phyloP scores from a whole-genome alignment of 2,888 invertebrate genomes.

The Ischnus inquisitorius region DNA sequence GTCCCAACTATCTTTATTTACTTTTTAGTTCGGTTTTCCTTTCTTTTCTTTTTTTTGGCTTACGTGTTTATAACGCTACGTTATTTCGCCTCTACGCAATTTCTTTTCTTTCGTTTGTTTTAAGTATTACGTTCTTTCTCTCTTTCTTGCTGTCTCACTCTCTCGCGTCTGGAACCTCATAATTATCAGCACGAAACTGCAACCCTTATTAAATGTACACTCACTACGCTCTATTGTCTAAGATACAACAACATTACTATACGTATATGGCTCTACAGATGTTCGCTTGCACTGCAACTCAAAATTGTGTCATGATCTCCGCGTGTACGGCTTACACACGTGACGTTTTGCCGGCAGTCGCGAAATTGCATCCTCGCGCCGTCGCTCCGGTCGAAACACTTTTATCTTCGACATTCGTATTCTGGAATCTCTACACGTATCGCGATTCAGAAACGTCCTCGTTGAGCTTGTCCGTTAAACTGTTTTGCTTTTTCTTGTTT shows the following conservation, averaged over 20 bases:
- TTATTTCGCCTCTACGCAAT: constrained; percentile 47
- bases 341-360: constrained; percentile 26
- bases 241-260: constrained; percentile 85
- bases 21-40: constrained; percentile 43
- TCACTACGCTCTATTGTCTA: constrained; percentile 81
- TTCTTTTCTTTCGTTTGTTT: constrained; percentile 2
- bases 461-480: constrained; percentile 33
- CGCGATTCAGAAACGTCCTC: constrained; percentile 29
- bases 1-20: constrained; percentile 46
- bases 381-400: constrained; percentile 6
- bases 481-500: constrained; percentile 27
- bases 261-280: constrained; percentile 86
- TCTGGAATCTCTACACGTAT: constrained; percentile 2
- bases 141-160: constrained; percentile 60
- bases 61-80: constrained; percentile 44
- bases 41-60: constrained; percentile 72
- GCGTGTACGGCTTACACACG: constrained; percentile 57
- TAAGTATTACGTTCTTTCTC: constrained; percentile 35
- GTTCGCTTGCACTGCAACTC: constrained; percentile 85
- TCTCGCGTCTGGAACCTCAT: constrained; percentile 76
- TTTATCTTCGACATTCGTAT: constrained; percentile 4
- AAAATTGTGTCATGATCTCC: constrained; percentile 82
- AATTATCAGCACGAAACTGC: constrained; percentile 81
- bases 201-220: constrained; percentile 84
- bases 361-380: constrained; percentile 22